Evolutionary conservation across 2,888 invertebrate species (phyloP).

Genomic region (Chalcis sispes): DNA sequence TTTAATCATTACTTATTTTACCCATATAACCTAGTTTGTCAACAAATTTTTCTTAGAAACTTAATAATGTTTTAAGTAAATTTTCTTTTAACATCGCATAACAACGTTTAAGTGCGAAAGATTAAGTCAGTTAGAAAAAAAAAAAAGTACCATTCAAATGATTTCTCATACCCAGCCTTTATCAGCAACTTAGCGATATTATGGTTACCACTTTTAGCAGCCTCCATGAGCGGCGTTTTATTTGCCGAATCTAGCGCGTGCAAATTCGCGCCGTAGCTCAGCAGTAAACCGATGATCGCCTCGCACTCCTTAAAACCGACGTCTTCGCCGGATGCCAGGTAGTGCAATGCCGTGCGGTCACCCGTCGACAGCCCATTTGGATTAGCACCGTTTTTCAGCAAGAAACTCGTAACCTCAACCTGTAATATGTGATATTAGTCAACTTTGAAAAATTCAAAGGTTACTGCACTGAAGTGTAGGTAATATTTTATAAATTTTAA

Average conservation of each 20-base stretch:
- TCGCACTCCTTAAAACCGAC: not conserved
- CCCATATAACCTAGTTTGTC: too few species aligned
- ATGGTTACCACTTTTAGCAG: slow-evolving; percentile 11
- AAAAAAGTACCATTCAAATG: not conserved
- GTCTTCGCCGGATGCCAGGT: not conserved
- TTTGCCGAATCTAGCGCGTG: slow-evolving; percentile 20
- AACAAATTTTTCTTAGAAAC: too few species aligned
- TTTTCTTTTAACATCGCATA: too few species aligned
- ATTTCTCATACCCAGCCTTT: slow-evolving; percentile 36
- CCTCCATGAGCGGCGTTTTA: slow-evolving; percentile 30
- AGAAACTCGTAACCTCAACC: slow-evolving; percentile 18
- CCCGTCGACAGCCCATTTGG: slow-evolving; percentile 10
- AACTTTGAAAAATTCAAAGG: not conserved
- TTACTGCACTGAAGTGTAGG: too few species aligned
- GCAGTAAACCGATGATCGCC: not conserved
- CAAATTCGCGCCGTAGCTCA: slow-evolving; percentile 26
- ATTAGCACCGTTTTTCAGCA: slow-evolving; percentile 21
- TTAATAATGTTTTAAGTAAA: too few species aligned
- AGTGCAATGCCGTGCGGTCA: slow-evolving; percentile 21
- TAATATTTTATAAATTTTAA: not conserved
- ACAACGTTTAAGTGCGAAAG: too few species aligned
- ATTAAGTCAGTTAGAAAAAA: too few species aligned
- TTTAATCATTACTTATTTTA: too few species aligned
- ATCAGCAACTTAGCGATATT: slow-evolving; percentile 7
- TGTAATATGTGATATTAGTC: too few species aligned